Base-by-base conservation (phyloP, 2,797 vertebrate genomes). In the Loriculus beryllinus region DNA sequence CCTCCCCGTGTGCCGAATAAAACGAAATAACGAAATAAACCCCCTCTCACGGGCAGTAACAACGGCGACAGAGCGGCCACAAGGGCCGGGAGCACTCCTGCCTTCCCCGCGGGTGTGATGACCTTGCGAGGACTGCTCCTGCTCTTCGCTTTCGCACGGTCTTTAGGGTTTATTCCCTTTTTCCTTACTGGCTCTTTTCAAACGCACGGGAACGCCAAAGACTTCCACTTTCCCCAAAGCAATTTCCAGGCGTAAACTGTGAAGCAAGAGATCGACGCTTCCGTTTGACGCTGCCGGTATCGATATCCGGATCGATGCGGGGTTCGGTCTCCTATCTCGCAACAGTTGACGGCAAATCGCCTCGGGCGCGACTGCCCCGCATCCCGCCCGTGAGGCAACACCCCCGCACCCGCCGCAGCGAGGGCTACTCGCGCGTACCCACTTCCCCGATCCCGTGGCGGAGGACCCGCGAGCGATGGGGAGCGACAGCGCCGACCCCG, bases 101-200 rank as follows among this genome's bases (percentile, higher is more conserved):
- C 86, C 28, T 81, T 31, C 51, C 43, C 47, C 6, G 51, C 15
- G 65, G 45, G 60, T 85, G 64, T 11, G 84, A 86, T 97, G 97
- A 97, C 97, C 97, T 97, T 97, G 97, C 84, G 75, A 60, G 43
- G 70, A 33, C 83, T 48, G 86, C 54, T 92, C 70, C 25, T 7
- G 79, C 49, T 54, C 54, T 70, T 76, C 63, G 28, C 14, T 19
- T 72, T 82, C 43, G 22, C 43, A 29, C 33, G 31, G 28, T 62
- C 43, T 71, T 42, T 71, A 10, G 54, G 21, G 14, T 56, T 56
- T 33, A 16, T 33, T 33, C 33, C 33, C 21, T 33, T 57, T 37
- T 68, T 20, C 28, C 45, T 29, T 33, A 28, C n/a, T 21, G 47
- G 35, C 47, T 48, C 33, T 72, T 86, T 74, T 40, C 74, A 52